These are phyloP conservation scores for Dilophus febrilis DNA, from an alignment of 2,888 invertebrate species.

Conservation along the genomic window DNA sequence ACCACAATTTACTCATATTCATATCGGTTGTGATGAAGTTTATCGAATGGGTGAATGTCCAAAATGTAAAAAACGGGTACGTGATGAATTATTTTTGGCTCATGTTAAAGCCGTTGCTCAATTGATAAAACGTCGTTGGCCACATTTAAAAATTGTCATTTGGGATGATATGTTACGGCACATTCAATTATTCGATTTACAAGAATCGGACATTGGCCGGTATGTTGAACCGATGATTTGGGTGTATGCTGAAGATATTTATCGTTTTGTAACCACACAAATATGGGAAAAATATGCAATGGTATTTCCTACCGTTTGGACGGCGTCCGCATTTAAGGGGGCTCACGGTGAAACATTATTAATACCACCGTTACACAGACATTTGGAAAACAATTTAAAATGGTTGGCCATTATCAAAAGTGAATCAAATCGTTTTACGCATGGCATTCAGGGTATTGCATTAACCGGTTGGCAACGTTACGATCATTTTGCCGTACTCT, in stretches of 20 bases:
- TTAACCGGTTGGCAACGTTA: slow-evolving; percentile 35
- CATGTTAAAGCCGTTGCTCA: slow-evolving; percentile 43
- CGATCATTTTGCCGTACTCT: slow-evolving; percentile 52
- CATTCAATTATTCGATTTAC: slow-evolving; percentile 38
- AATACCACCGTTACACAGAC: slow-evolving; percentile 46
- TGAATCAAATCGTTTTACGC: slow-evolving; percentile 31
- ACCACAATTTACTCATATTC: slow-evolving; percentile 34
- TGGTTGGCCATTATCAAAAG: slow-evolving; percentile 50
- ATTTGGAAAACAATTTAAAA: slow-evolving; percentile 50
- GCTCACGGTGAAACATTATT: slow-evolving; percentile 54
- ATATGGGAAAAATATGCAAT: slow-evolving; percentile 51
- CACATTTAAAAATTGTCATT: slow-evolving; percentile 43
- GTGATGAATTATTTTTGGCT: slow-evolving; percentile 41
- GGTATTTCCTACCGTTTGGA: slow-evolving; percentile 52
- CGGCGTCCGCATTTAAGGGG: slow-evolving; percentile 59
- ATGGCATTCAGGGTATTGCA: slow-evolving; percentile 26
- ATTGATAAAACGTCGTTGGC: slow-evolving; percentile 40
- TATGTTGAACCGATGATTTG: slow-evolving; percentile 67
- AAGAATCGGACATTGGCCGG: slow-evolving; percentile 42
- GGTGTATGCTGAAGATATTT: slow-evolving; percentile 62
- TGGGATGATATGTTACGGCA: slow-evolving; percentile 71
- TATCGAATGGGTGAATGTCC: slow-evolving; percentile 51
- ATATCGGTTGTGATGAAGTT: slow-evolving; percentile 62
- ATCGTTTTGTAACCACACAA: slow-evolving; percentile 34
- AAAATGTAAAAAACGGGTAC: slow-evolving; percentile 27